Percentiles rank a stretch among this genome's conserved stretches.
phyloP scores from a whole-genome alignment of 2,888 invertebrate species.

The Spicauda simplicius region DNA sequence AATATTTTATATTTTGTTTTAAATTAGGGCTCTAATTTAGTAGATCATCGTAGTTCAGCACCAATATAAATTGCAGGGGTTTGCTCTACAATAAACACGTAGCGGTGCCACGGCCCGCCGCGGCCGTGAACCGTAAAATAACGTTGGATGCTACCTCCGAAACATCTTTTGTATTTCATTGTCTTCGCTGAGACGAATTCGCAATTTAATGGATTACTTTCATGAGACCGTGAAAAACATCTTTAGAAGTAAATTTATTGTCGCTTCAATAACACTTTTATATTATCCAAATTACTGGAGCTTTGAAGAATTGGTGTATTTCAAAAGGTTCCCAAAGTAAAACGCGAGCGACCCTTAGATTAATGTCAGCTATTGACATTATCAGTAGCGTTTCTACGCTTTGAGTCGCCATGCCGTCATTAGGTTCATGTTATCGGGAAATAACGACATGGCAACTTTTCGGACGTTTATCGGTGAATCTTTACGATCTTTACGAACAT shows the following conservation, averaged over 20 bases:
- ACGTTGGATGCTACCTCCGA: conserved; percentile 50
- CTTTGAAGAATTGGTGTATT: background rate
- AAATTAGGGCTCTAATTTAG: background rate
- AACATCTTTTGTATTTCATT: conserved; percentile 60
- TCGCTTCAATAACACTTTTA: background rate
- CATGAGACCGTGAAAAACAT: conserved; percentile 15
- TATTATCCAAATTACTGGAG: background rate
- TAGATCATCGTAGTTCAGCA: background rate
- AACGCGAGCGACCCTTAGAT: background rate
- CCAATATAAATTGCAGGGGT: conserved; percentile 18
- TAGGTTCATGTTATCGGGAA: no score
- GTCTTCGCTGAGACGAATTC: conserved; percentile 23
- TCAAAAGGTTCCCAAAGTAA: background rate
- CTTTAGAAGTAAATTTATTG: conserved; percentile 4
- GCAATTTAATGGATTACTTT: conserved; percentile 24
- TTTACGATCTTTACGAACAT: no score
- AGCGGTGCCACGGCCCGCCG: background rate
- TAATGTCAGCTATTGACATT: no score
- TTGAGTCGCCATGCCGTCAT: no score
- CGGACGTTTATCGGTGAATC: no score
- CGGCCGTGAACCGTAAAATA: conserved; percentile 56
- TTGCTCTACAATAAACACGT: conserved; percentile 28
- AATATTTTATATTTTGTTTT: background rate
- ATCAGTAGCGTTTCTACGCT: no score
- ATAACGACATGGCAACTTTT: no score